Conservation (phyloP, 35 echinoderm and acorn worm genomes). For the Ptychodera flava region DNA sequence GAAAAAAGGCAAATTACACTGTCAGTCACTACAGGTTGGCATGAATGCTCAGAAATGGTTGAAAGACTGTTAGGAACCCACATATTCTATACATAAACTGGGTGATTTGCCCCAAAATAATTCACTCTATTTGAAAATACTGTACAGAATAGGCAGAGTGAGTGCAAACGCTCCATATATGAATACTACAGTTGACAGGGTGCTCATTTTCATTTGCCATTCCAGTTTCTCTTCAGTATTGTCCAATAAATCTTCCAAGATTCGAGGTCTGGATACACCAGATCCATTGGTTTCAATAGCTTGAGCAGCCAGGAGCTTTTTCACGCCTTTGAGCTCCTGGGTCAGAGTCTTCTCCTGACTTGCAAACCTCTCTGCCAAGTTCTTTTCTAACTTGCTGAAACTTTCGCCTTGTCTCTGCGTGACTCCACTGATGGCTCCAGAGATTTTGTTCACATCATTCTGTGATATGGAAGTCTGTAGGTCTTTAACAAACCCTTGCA, state of each 20-base stretch:
- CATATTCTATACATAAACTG: too few species aligned
- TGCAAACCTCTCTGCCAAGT: constrained; percentile 30
- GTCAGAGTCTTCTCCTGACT: constrained; percentile 43
- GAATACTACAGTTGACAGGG: constrained; percentile 88
- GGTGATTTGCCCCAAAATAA: too few species aligned
- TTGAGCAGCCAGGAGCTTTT: constrained; percentile 19
- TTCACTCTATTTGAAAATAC: constrained; percentile 76
- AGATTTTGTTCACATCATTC: background rate
- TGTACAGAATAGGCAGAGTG: constrained; percentile 86
- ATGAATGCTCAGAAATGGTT: too few species aligned
- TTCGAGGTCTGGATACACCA: background rate
- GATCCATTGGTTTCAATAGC: background rate
- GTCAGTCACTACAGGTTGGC: too few species aligned
- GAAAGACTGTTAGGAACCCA: too few species aligned
- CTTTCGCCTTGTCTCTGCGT: constrained; percentile 33
- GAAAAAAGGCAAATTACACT: too few species aligned
- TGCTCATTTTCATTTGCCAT: constrained; percentile 98
- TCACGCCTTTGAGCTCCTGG: constrained; percentile 55
- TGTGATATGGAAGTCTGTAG: background rate
- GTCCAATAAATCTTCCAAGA: constrained; percentile 63
- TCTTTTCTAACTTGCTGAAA: constrained; percentile 38
- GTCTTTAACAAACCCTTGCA: background rate
- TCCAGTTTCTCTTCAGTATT: constrained; percentile 74
- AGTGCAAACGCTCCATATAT: constrained; percentile 96
- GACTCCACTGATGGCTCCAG: constrained; percentile 18